Evolutionary conservation across 2,797 vertebrate species (phyloP).

Genomic region (Notoglanidium macrostoma): DNA sequence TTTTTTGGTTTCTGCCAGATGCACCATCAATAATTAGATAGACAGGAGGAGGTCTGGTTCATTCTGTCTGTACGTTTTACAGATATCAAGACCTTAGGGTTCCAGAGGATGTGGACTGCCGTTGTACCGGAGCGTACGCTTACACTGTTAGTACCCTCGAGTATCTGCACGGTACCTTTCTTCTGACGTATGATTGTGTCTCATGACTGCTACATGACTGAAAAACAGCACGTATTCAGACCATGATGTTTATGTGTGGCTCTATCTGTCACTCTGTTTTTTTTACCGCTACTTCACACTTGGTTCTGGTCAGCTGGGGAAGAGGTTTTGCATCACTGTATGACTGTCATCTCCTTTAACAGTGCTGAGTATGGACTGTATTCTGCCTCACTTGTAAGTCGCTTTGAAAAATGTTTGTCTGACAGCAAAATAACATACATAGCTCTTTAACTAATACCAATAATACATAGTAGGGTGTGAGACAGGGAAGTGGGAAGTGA

Average conservation of each 20-base stretch:
- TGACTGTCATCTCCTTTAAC: neutral
- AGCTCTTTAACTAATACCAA: neutral
- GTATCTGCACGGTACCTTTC: neutral
- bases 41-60: neutral
- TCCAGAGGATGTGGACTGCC: neutral
- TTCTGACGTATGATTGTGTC: neutral
- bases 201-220: neutral
- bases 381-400: neutral
- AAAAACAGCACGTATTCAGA: neutral
- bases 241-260: neutral
- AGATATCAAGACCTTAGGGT: neutral
- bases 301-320: neutral
- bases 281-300: neutral
- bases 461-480: neutral
- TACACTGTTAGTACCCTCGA: neutral
- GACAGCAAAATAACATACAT: neutral
- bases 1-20: neutral
- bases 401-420: neutral
- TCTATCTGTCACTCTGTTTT: neutral
- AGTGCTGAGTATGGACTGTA: neutral
- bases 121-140: neutral
- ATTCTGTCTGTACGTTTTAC: neutral
- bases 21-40: neutral
- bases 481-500: constrained; percentile 47
- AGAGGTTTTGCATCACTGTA: neutral